phyloP scores from a whole-genome alignment of 1,140 invertebrate species.

The Trachelipus rathkii region DNA sequence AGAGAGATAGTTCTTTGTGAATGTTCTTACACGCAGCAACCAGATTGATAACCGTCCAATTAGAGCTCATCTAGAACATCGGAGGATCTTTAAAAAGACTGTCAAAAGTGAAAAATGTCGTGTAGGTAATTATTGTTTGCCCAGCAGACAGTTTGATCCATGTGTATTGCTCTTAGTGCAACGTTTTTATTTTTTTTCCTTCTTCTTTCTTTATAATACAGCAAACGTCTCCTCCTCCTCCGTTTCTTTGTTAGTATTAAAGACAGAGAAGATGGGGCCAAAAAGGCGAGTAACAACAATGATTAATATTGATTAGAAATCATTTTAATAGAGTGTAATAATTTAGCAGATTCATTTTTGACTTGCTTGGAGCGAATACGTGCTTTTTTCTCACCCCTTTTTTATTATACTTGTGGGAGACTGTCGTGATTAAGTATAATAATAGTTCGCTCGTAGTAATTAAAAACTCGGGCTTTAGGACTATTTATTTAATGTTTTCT shows the following conservation, averaged over 20 bases:
- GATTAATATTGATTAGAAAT: neutral
- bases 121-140: neutral
- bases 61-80: neutral
- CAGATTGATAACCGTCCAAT: neutral
- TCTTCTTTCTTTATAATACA: no score
- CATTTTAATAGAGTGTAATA: neutral
- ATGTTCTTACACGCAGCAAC: neutral
- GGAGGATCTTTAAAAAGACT: neutral
- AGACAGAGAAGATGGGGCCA: no score
- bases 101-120: constrained; percentile 3
- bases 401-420: neutral
- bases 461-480: neutral
- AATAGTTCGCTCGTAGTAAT: neutral
- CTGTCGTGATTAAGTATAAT: neutral
- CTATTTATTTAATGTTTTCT: neutral
- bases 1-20: neutral
- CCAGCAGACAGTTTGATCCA: constrained; percentile 6
- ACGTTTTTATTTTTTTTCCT: no score
- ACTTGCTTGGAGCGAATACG: neutral
- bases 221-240: no score
- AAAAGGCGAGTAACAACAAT: neutral
- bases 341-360: neutral
- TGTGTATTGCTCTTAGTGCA: neutral
- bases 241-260: no score
- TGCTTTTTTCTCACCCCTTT: neutral